Conservation (phyloP, 1,140 invertebrate genomes). For the Tribolium madens region DNA sequence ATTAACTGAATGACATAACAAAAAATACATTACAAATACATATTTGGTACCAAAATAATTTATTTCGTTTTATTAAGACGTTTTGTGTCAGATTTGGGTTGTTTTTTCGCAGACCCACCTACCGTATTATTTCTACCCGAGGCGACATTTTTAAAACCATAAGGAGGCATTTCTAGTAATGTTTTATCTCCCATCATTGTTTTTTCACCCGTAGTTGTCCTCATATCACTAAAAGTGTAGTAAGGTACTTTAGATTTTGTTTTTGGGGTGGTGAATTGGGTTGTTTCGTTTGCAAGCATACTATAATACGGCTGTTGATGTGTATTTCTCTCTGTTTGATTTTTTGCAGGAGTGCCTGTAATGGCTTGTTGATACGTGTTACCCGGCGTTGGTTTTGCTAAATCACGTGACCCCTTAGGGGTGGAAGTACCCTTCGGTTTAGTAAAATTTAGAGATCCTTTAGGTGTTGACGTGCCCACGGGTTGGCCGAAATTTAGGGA, state of each 20-base stretch:
- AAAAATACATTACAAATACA: neutral
- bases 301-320: neutral
- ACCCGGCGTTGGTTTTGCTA: neutral
- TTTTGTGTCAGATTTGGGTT: neutral
- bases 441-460: neutral
- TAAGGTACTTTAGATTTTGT: neutral
- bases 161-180: neutral
- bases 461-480: neutral
- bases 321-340: neutral
- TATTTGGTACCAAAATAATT: neutral
- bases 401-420: neutral
- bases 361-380: neutral
- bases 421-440: neutral
- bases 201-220: neutral
- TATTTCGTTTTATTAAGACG: neutral
- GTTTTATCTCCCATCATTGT: neutral
- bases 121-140: neutral
- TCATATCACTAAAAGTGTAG: conserved; percentile 1
- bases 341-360: neutral
- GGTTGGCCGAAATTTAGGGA: neutral
- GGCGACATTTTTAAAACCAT: neutral
- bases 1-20: conserved; percentile 12
- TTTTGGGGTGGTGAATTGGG: neutral
- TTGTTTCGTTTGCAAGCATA: neutral
- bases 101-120: neutral